A percentile compares a stretch with the other conserved stretches of the same genome.
phyloP scores from a whole-genome alignment of 2,888 invertebrate species.

The Lordiphosa fenestrarum region DNA sequence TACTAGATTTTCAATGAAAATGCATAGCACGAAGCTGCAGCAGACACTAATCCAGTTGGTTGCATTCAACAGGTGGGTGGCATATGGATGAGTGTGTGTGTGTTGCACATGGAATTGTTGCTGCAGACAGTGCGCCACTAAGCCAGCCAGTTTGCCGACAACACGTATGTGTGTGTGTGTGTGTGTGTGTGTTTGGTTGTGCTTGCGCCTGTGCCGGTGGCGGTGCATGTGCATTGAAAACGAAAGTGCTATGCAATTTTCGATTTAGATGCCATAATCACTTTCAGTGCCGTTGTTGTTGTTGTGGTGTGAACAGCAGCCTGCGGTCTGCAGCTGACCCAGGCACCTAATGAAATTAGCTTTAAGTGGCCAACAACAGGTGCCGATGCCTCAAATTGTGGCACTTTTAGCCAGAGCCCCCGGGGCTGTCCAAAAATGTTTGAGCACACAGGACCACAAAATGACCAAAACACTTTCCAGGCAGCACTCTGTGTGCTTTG shows the following conservation, averaged over 20 bases:
- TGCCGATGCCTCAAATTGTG: slow-evolving; percentile 28
- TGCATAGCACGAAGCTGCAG: slow-evolving; percentile 33
- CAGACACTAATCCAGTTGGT: slow-evolving; percentile 60
- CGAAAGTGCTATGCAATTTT: slow-evolving; percentile 67
- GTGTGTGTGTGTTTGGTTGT: slow-evolving; percentile 13
- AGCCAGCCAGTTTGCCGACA: slow-evolving; percentile 12
- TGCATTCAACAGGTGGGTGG: slow-evolving; percentile 68
- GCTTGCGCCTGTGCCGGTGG: neutral
- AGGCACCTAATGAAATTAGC: slow-evolving; percentile 64
- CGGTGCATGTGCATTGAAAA: slow-evolving; percentile 35
- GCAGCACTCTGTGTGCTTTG: slow-evolving; percentile 38
- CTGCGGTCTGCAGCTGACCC: slow-evolving; percentile 46
- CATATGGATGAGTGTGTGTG: slow-evolving; percentile 17
- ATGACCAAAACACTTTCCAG: slow-evolving; percentile 19
- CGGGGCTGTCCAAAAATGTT: slow-evolving; percentile 1
- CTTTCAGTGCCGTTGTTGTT: slow-evolving; percentile 30
- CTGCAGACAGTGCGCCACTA: slow-evolving; percentile 11
- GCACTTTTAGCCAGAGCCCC: slow-evolving; percentile 27
- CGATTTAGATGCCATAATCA: slow-evolving; percentile 56
- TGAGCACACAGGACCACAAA: slow-evolving; percentile 26
- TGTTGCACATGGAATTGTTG: slow-evolving; percentile 9
- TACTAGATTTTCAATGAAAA: slow-evolving; percentile 54
- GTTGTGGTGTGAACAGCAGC: slow-evolving; percentile 19
- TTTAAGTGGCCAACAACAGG: slow-evolving; percentile 47
- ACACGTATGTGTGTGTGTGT: slow-evolving; percentile 12